Conservation (phyloP, 2,797 vertebrate genomes). For the Notolepis coatsorum region DNA sequence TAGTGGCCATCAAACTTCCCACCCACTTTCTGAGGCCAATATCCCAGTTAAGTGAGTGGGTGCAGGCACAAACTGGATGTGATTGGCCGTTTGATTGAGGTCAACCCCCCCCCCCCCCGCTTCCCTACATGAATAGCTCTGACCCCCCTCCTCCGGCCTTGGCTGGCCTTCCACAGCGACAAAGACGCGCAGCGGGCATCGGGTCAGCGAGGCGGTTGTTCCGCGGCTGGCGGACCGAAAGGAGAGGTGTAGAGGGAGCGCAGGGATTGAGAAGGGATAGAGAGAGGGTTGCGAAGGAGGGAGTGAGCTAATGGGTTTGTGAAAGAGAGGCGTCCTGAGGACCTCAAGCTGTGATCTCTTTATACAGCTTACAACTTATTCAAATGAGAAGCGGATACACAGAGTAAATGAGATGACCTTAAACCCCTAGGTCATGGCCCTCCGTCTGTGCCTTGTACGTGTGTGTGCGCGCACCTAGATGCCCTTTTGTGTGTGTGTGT, state of each 20-base stretch:
- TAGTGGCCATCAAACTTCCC: background rate
- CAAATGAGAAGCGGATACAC: conserved; percentile 84
- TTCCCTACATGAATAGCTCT: conserved; percentile 29
- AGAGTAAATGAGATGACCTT: conserved; percentile 86
- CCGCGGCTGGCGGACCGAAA: conserved; percentile 26
- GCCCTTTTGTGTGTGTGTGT: conserved; percentile 10
- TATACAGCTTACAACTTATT: conserved; percentile 78
- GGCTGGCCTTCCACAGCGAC: conserved; percentile 35
- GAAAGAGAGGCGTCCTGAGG: conserved; percentile 57
- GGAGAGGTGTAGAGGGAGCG: conserved; percentile 42
- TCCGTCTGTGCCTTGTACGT: conserved; percentile 22
- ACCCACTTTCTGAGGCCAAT: too few species aligned
- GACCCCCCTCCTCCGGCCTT: conserved; percentile 38
- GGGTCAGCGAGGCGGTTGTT: conserved; percentile 48
- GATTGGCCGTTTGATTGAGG: conserved; percentile 70
- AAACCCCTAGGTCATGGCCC: conserved; percentile 80
- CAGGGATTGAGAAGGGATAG: conserved; percentile 56
- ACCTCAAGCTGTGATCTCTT: conserved; percentile 72
- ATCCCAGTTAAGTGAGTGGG: too few species aligned
- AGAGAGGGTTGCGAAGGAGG: conserved; percentile 56
- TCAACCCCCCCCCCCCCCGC: conserved; percentile 63
- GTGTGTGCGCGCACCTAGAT: conserved; percentile 2
- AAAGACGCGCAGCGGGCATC: conserved; percentile 44
- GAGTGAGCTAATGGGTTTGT: conserved; percentile 70
- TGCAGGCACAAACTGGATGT: conserved; percentile 54